Evolutionary conservation across 2,888 invertebrate genomes (phyloP), one percentile per base, ranked within the genome.

Genomic region (Metopia argyrocephala): DNA sequence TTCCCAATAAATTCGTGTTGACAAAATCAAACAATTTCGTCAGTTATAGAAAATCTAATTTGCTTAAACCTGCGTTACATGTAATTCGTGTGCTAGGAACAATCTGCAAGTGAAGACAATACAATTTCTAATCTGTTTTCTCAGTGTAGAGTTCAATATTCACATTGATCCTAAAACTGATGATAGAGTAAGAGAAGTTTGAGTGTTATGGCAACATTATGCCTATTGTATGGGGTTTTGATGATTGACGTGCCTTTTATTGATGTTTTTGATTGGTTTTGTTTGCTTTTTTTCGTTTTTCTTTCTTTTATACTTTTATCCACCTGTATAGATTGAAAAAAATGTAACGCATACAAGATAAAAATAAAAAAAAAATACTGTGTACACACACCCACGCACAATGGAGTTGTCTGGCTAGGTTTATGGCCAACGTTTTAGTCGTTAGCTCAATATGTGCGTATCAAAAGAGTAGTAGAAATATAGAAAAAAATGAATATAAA

Each of bases 181-280:
- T 31, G 31, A 9, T 12, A 15, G 38, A 38, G 38, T 3, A 15
- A 31, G 31, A 12, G 15, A 38, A 38, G 69, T 23, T 7, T 48
- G 21, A 50, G 46, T 66, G 71, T 50, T 59, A 54, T 45, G 78
- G 28, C 45, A 66, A 46, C 59, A 61, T 59, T 54, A 66, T 45
- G 61, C 20, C 56, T 25, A 23, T 62, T 52, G 61, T 66, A 66
- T 3, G 54, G 76, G 81, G 69, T 74, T 59, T 38, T 76, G 86
- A 87, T 89, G 89, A 89, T 89, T 89, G 89, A 89, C 89, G 89
- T 88, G 88, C 87, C 87, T 89, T 89, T 89, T 89, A 89, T 89
- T 89, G 89, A 89, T 89, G 89, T 87, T 89, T 88, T 89, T 89
- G 89, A 89, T 89, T 89, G 89, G 88, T 89, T 89, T 89, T 89